These are phyloP conservation scores for Symphodus melops DNA, from an alignment of 2,113 vertebrate genomes.

Conservation along the genomic window DNA sequence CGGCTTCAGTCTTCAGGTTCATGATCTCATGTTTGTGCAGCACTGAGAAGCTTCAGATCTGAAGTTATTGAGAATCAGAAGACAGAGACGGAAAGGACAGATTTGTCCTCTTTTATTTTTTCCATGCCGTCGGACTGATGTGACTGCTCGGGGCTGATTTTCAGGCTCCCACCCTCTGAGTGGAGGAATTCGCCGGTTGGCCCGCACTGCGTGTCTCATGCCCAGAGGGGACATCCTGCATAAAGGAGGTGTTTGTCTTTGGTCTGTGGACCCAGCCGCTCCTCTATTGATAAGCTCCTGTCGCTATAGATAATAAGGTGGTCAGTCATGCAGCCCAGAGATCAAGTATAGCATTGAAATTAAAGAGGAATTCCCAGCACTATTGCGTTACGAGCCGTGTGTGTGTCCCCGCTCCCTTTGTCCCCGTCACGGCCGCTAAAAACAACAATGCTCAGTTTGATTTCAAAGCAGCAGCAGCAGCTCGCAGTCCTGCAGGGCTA, in stretches of 20 bases:
- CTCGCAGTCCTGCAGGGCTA: constrained; percentile 69
- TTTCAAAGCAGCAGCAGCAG: constrained; percentile 81
- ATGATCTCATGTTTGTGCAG: no score
- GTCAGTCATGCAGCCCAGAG: constrained; percentile 91
- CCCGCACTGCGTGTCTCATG: constrained; percentile 77
- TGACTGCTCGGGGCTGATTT: constrained; percentile 37
- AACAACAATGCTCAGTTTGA: constrained; percentile 83
- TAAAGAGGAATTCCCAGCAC: constrained; percentile 88
- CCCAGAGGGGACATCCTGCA: constrained; percentile 72
- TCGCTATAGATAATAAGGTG: constrained; percentile 88
- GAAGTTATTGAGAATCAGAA: no score
- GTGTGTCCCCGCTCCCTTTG: constrained; percentile 70
- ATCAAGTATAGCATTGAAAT: constrained; percentile 92
- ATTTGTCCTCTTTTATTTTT: no score
- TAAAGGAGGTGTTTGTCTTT: constrained; percentile 90
- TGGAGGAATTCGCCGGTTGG: constrained; percentile 73
- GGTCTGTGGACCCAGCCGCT: constrained; percentile 80
- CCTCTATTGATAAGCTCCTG: constrained; percentile 81
- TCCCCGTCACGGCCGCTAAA: constrained; percentile 82
- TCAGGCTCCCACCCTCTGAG: constrained; percentile 35
- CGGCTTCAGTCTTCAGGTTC: no score
- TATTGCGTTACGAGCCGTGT: constrained; percentile 87
- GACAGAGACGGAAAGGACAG: no score
- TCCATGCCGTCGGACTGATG: background rate
- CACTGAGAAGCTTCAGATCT: no score